Conservation (phyloP, 2,888 invertebrate species). For the Leucophenga maculata region DNA sequence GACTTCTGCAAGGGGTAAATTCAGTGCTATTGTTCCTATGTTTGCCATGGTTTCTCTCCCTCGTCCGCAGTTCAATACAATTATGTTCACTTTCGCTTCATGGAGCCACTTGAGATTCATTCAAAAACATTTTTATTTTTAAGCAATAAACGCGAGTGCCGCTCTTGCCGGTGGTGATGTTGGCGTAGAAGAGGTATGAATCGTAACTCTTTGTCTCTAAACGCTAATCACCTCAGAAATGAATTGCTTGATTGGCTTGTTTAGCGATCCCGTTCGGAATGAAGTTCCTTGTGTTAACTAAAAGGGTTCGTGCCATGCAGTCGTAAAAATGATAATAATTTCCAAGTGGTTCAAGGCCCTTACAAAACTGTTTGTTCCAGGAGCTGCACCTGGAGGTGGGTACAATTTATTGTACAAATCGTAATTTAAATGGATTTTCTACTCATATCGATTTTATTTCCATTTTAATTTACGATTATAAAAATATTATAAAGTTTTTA, state of each 20-base stretch:
- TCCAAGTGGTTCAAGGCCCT: constrained; percentile 47
- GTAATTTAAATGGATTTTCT: constrained; percentile 51
- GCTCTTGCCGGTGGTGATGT: not conserved
- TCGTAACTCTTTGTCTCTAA: constrained; percentile 40
- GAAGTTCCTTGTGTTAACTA: constrained; percentile 23
- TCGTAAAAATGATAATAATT: constrained; percentile 55
- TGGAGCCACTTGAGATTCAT: constrained; percentile 49
- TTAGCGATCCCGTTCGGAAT: not conserved
- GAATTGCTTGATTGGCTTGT: constrained; percentile 35
- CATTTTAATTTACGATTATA: not conserved
- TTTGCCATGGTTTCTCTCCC: not conserved
- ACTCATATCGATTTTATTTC: constrained; percentile 8
- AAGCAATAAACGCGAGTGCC: constrained; percentile 39
- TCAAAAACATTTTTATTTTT: constrained; percentile 39
- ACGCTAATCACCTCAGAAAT: constrained; percentile 25
- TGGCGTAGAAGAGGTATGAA: too few relatives aligned
- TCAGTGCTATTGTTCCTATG: not conserved
- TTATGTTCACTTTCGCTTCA: constrained; percentile 11
- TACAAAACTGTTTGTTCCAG: constrained; percentile 28
- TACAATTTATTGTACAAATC: constrained; percentile 40
- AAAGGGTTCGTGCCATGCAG: constrained; percentile 55
- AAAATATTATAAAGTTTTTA: too few relatives aligned
- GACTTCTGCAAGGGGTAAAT: not conserved
- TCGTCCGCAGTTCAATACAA: not conserved
- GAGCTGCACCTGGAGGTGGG: constrained; percentile 37